Conservation (phyloP, 2,888 invertebrate genomes). For the Nycteola revayana region DNA sequence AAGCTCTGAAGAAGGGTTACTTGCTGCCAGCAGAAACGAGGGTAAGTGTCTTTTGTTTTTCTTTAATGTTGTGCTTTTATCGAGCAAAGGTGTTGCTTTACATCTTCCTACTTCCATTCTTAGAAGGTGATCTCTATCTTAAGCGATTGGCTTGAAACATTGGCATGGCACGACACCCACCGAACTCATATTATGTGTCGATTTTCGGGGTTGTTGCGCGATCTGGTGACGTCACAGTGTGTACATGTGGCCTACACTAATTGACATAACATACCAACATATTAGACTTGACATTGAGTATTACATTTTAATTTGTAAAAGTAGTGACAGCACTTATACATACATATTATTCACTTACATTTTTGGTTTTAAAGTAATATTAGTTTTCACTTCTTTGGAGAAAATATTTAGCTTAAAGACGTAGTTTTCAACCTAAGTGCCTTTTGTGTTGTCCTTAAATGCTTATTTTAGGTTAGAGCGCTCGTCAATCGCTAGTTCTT, state of each 20-base stretch:
- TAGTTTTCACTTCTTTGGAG: conserved; percentile 40
- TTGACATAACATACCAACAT: conserved; percentile 33
- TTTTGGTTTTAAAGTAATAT: conserved; percentile 36
- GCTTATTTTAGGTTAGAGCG: conserved; percentile 66
- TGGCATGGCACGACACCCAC: conserved; percentile 78
- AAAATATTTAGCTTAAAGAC: conserved; percentile 23
- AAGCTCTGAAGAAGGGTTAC: conserved; percentile 93
- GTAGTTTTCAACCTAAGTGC: conserved; percentile 31
- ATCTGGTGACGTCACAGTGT: conserved; percentile 55
- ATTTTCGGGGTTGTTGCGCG: conserved; percentile 48
- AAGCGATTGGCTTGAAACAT: conserved; percentile 77
- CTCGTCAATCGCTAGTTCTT: conserved; percentile 60
- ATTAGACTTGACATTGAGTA: conserved; percentile 28
- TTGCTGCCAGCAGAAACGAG: conserved; percentile 95
- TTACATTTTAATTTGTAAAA: conserved; percentile 25
- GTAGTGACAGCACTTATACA: conserved; percentile 45
- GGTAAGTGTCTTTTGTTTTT: conserved; percentile 85
- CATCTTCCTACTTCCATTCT: conserved; percentile 68
- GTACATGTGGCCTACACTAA: conserved; percentile 54
- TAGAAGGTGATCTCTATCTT: conserved; percentile 66
- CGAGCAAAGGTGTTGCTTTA: conserved; percentile 77
- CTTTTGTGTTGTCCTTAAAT: conserved; percentile 62
- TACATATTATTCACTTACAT: conserved; percentile 38
- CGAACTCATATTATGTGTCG: conserved; percentile 57
- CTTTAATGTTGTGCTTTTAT: conserved; percentile 65